These are phyloP conservation scores for Ormyrus pomaceus DNA, from an alignment of 2,888 invertebrate species.

Conservation along the genomic window DNA sequence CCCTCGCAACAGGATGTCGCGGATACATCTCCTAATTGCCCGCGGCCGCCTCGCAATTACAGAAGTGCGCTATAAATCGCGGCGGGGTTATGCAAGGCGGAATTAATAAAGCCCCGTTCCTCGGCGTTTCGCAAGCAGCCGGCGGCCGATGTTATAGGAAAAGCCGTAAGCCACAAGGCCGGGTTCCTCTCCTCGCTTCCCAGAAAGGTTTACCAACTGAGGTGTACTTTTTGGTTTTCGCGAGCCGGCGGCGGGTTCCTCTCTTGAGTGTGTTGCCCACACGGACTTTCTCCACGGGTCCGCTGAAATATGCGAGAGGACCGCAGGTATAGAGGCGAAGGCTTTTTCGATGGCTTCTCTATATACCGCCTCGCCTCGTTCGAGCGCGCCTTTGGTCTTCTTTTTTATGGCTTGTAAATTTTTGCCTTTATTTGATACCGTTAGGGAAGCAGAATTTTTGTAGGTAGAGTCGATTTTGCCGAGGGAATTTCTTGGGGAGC, in stretches of 20 bases:
- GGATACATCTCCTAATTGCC: no score
- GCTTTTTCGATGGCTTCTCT: not conserved
- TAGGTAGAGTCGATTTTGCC: no score
- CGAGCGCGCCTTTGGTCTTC: not conserved
- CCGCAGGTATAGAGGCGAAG: not conserved
- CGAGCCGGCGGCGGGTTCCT: not conserved
- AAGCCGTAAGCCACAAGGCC: no score
- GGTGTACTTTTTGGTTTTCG: constrained; percentile 41
- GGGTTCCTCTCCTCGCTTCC: constrained; percentile 33
- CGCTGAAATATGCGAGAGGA: constrained; percentile 9
- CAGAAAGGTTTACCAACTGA: constrained; percentile 57
- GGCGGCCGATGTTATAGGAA: no score
- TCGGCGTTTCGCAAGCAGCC: no score
- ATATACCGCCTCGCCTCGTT: not conserved
- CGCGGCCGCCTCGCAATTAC: no score
- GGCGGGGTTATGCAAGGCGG: no score
- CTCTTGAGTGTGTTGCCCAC: not conserved
- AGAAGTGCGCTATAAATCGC: no score
- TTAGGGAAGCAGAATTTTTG: not conserved
- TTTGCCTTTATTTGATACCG: not conserved
- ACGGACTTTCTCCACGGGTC: constrained; percentile 42
- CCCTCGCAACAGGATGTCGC: no score
- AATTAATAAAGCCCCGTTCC: no score
- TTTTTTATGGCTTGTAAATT: constrained; percentile 5
- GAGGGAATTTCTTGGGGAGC: no score